These are phyloP conservation scores for Micoletzkya japonica DNA, from an alignment of 2,888 invertebrate species.

Conservation along the genomic window DNA sequence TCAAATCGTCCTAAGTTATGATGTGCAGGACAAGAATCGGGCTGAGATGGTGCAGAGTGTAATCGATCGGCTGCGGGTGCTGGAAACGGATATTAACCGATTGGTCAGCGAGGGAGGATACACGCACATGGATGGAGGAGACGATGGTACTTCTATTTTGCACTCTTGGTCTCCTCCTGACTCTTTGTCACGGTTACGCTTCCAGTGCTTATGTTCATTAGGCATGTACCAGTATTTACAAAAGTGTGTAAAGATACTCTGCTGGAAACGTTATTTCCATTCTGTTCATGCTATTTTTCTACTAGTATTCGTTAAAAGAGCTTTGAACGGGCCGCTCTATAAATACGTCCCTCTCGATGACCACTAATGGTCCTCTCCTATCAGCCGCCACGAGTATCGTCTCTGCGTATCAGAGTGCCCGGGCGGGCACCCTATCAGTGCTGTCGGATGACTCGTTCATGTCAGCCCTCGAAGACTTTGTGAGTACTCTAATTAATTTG, in stretches of 20 bases:
- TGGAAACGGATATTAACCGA: conserved; percentile 35
- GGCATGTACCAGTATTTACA: neutral
- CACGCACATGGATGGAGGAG: conserved; percentile 20
- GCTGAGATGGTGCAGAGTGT: conserved; percentile 32
- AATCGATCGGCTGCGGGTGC: conserved; percentile 37
- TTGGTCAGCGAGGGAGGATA: conserved; percentile 28
- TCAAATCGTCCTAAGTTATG: neutral
- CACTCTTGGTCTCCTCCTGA: neutral
- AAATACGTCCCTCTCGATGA: too few species aligned
- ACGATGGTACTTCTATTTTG: conserved; percentile 9
- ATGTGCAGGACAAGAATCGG: conserved; percentile 23
- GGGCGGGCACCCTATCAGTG: conserved; percentile 68
- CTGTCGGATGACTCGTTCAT: conserved; percentile 94
- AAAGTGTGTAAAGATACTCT: too few species aligned
- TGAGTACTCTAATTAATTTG: conserved; percentile 30
- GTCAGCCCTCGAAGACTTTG: conserved; percentile 80
- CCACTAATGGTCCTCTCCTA: too few species aligned
- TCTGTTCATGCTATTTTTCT: too few species aligned
- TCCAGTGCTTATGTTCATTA: neutral
- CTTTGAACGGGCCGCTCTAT: too few species aligned
- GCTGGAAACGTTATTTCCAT: too few species aligned
- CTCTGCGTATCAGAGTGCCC: conserved; percentile 32
- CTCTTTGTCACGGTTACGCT: neutral
- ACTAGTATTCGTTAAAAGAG: too few species aligned
- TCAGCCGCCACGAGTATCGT: too few species aligned